Percentiles rank a stretch among this genome's conserved stretches.
phyloP scores from a whole-genome alignment of 37 sponge, comb jelly and placozoan species.

The Bolinopsis microptera region DNA sequence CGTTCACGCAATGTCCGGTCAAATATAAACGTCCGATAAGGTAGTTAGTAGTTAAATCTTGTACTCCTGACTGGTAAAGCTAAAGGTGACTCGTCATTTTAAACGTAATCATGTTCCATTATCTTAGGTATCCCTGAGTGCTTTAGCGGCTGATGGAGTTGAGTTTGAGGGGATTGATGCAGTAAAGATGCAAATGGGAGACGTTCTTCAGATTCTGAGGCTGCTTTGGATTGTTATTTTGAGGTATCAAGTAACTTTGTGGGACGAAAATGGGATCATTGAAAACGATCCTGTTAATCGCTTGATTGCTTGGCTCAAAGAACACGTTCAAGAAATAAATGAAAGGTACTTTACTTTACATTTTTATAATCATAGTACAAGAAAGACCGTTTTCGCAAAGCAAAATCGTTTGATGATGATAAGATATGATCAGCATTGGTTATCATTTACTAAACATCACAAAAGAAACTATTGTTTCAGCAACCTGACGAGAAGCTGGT shows the following conservation, averaged over 20 bases:
- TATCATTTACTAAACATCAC: no score
- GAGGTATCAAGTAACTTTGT: conserved; percentile 10
- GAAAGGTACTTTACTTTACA: neutral
- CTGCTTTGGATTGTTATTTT: neutral
- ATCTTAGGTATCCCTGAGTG: neutral
- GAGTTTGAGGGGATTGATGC: neutral
- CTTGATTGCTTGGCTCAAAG: neutral
- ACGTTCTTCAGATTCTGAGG: neutral
- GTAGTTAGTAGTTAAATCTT: no score
- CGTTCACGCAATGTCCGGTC: no score
- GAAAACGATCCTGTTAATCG: neutral
- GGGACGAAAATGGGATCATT: conserved; percentile 15
- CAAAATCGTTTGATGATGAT: no score
- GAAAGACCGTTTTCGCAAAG: no score
- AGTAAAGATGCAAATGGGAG: neutral
- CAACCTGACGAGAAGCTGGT: neutral
- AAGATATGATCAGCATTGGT: no score
- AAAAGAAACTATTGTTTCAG: no score
- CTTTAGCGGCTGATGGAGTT: conserved; percentile 10
- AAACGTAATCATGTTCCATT: no score
- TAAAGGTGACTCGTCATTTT: no score
- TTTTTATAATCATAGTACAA: no score
- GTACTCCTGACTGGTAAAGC: no score
- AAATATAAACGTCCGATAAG: no score
- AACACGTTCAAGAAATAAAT: neutral